Evolutionary conservation across 30 jellyfish, hydroid and myxozoan genomes (phyloP).

Genomic region (Turritopsis rubra): DNA sequence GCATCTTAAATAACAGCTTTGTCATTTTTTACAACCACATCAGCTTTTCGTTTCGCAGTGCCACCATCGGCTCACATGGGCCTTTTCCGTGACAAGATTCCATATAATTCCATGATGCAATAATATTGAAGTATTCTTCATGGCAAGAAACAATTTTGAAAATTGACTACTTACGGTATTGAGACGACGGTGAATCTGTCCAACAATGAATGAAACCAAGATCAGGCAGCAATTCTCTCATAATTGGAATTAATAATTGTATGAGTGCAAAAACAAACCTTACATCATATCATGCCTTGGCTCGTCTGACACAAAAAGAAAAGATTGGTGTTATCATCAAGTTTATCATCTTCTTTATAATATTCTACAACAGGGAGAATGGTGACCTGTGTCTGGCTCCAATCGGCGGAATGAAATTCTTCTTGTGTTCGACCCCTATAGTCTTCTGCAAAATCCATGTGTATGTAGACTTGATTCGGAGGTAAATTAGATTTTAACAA

Average conservation of each 20-base stretch:
- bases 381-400: conserved; percentile 22
- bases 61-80: conserved; percentile 27
- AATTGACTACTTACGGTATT: neutral
- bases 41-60: conserved; percentile 24
- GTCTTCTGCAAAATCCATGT: conserved; percentile 30
- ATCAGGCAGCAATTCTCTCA: neutral
- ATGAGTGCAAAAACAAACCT: conserved; percentile 3
- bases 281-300: conserved; percentile 20
- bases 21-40: conserved; percentile 9
- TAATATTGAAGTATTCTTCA: neutral
- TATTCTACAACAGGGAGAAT: conserved; percentile 22
- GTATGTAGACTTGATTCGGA: conserved; percentile 7
- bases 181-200: conserved; percentile 20
- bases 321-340: conserved; percentile 7
- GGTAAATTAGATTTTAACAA: neutral
- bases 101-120: conserved; percentile 17
- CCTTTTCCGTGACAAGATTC: conserved; percentile 10
- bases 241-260: neutral
- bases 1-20: conserved; percentile 24
- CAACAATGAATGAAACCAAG: conserved; percentile 1
- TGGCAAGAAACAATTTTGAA: conserved; percentile 22
- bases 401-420: neutral
- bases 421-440: conserved; percentile 12
- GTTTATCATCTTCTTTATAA: neutral
- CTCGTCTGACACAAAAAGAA: conserved; percentile 13